These are phyloP conservation scores for Scolanthus callimorphus DNA, from an alignment of 92 coral and sea anemone genomes.

Conservation along the genomic window DNA sequence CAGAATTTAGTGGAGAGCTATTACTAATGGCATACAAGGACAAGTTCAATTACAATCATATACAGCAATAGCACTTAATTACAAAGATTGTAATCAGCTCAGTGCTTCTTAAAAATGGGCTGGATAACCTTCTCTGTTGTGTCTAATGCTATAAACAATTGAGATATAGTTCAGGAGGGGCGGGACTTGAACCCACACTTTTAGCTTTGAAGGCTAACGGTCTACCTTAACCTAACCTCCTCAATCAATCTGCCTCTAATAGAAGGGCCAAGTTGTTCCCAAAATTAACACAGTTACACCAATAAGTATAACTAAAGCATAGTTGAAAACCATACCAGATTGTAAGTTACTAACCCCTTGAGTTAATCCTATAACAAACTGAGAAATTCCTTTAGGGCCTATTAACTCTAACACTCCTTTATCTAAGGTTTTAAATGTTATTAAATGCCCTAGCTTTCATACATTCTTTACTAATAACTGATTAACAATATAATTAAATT, in stretches of 20 bases:
- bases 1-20: constrained; percentile 14
- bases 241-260: too few relatives aligned
- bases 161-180: constrained; percentile 80
- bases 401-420: constrained; percentile 73
- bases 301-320: constrained; percentile 68
- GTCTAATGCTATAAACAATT: too few relatives aligned
- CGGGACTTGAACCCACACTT: constrained; percentile 84
- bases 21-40: too few relatives aligned
- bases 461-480: constrained; percentile 64
- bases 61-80: too few relatives aligned
- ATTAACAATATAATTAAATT: constrained; percentile 65
- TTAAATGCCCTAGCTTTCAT: constrained; percentile 65
- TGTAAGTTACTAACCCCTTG: constrained; percentile 77
- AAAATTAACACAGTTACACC: constrained; percentile 13
- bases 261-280: background rate
- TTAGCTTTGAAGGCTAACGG: constrained; percentile 85
- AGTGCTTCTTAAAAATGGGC: too few relatives aligned
- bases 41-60: too few relatives aligned
- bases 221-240: constrained; percentile 81
- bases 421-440: constrained; percentile 61
- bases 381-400: constrained; percentile 86
- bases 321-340: constrained; percentile 75
- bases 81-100: too few relatives aligned
- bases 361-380: too few relatives aligned
- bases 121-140: too few relatives aligned